phyloP scores from a whole-genome alignment of 1,140 invertebrate species.

The Scaptomyza graminum region DNA sequence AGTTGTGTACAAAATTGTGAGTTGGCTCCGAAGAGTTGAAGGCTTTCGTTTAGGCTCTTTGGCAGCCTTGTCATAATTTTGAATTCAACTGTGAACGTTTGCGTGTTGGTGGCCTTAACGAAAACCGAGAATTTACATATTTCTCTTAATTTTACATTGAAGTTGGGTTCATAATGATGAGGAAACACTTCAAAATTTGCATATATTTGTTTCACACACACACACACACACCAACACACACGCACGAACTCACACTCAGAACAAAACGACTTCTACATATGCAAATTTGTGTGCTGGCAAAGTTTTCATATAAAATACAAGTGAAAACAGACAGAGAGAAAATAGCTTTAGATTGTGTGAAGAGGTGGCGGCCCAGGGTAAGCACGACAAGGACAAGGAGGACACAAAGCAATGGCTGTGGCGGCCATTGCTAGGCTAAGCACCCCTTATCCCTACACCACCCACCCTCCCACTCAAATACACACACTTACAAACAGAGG shows the following conservation, averaged over 20 bases:
- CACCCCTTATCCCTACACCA: background rate
- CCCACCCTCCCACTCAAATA: constrained; percentile 15
- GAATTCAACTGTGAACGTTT: constrained; percentile 32
- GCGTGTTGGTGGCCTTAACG: constrained; percentile 54
- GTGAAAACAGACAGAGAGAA: constrained; percentile 73
- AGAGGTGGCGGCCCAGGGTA: constrained; percentile 37
- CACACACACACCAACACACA: constrained; percentile 37
- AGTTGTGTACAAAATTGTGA: constrained; percentile 62
- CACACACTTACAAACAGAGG: constrained; percentile 15
- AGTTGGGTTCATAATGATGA: constrained; percentile 83
- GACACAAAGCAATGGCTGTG: constrained; percentile 59
- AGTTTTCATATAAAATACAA: constrained; percentile 83
- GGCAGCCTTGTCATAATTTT: constrained; percentile 51
- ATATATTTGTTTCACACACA: constrained; percentile 69
- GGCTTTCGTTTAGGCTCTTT: constrained; percentile 60
- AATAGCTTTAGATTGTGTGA: constrained; percentile 63
- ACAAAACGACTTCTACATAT: constrained; percentile 62
- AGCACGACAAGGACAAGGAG: constrained; percentile 73
- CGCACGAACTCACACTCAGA: constrained; percentile 16
- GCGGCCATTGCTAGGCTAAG: constrained; percentile 27
- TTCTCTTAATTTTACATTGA: constrained; percentile 83
- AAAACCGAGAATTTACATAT: constrained; percentile 79
- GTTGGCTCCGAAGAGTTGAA: constrained; percentile 16
- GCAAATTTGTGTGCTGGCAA: constrained; percentile 77
- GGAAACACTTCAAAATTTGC: constrained; percentile 83